phyloP scores from a whole-genome alignment of 1,140 invertebrate genomes.

The Drosophila burlai region DNA sequence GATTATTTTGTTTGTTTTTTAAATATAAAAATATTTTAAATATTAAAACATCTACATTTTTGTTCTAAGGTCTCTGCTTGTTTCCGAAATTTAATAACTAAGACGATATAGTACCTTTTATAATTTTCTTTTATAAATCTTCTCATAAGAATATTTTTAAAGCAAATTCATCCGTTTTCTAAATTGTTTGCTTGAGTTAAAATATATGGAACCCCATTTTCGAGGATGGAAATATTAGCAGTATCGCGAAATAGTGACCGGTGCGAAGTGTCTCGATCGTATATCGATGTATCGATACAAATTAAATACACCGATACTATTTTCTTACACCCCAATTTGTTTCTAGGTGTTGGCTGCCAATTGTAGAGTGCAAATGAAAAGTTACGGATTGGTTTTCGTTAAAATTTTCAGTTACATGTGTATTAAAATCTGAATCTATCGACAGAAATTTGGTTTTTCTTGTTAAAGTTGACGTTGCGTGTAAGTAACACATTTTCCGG shows the following conservation, averaged over 20 bases:
- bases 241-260: neutral
- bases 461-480: slow-evolving; percentile 32
- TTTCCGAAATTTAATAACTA: neutral
- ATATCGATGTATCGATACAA: slow-evolving; percentile 25
- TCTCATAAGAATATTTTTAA: neutral
- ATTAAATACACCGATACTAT: slow-evolving; percentile 40
- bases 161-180: neutral
- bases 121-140: neutral
- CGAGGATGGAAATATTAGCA: neutral
- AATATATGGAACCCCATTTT: too few species aligned
- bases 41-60: neutral
- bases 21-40: neutral
- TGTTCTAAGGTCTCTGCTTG: too few species aligned
- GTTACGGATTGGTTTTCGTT: slow-evolving; percentile 63
- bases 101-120: neutral
- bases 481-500: slow-evolving; percentile 42
- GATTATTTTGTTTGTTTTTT: neutral
- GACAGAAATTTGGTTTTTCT: slow-evolving; percentile 28
- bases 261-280: neutral
- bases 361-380: slow-evolving; percentile 77
- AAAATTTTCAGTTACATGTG: slow-evolving; percentile 56
- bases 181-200: neutral
- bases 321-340: slow-evolving; percentile 48
- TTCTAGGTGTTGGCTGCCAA: slow-evolving; percentile 80
- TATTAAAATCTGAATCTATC: slow-evolving; percentile 46